Evolutionary conservation across 2,113 vertebrate species (phyloP), one percentile per base, ranked within the genome.

Genomic region (Montifringilla adamsi): DNA sequence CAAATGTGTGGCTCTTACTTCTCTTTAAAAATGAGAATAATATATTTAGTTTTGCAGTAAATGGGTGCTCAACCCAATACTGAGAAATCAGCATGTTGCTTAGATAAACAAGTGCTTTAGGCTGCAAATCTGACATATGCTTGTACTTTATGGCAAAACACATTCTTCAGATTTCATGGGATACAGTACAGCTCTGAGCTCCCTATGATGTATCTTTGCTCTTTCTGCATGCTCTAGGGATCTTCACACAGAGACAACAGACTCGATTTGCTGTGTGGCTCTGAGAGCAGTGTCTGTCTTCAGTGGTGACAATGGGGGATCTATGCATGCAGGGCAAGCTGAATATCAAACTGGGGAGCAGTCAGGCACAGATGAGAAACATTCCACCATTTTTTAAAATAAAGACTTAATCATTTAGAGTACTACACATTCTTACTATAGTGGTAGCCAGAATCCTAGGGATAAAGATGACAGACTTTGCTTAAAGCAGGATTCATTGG

Each of bases 51-150:
- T 97, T 85, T 80, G 44, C 41, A 87, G 64, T 59, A 92, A 95
- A 79, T 1, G 5, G 17, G 22, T 68, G 44, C 41, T 87, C 70
- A 94, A 59, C 35, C 31, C 80, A 90, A 58, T 68, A 81, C 6
- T 73, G 73, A 52, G 64, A 86, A 94, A 80, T 56, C 52, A 59
- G 56, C 39, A 63, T 37, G 46, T 20, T 75, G 75, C 79, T 93
- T 72, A 88, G 66, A 75, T 72, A 95, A 93, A 67, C 55, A 87
- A 94, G 82, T 79, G 89, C 79, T 95, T 88, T 77, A 81, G 91
- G 78, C 70, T 75, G 80, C n/a, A 49, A 77, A 91, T 94, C 41
- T 62, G 82, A 86, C 85, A 89, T 47, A 68, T 55, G 75, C 72
- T 85, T 88, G 70, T 84, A 86, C 44, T 91, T 88, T 30, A 76